These are phyloP conservation scores for Osmerus eperlanus DNA, from an alignment of 2,113 vertebrate species.

Conservation along the genomic window DNA sequence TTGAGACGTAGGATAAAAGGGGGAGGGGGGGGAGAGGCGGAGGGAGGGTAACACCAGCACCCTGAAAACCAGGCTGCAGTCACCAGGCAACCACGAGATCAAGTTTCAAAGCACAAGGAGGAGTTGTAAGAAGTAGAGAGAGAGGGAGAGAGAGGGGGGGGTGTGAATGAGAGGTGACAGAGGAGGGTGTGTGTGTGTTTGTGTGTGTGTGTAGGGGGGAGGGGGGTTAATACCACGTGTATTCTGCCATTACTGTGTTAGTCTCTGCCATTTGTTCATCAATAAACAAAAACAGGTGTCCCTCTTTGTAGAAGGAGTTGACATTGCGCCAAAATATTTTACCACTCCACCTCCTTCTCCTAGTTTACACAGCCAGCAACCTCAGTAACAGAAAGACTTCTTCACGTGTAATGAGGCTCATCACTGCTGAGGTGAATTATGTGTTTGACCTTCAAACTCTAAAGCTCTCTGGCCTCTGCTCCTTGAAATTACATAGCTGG, in stretches of 20 bases:
- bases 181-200: slow-evolving; percentile 20
- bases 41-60: slow-evolving; percentile 43
- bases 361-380: slow-evolving; percentile 23
- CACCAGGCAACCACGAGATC: slow-evolving; percentile 72
- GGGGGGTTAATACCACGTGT: slow-evolving; percentile 15
- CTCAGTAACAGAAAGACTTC: slow-evolving; percentile 43
- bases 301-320: not conserved
- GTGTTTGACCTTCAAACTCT: slow-evolving; percentile 28
- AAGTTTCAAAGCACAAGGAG: slow-evolving; percentile 72
- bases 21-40: slow-evolving; percentile 14
- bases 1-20: slow-evolving; percentile 63
- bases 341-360: slow-evolving; percentile 22
- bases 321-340: not conserved
- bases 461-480: slow-evolving; percentile 10
- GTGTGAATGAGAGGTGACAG: slow-evolving; percentile 18
- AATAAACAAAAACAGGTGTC: slow-evolving; percentile 27
- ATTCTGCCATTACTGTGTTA: slow-evolving; percentile 25
- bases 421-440: slow-evolving; percentile 48
- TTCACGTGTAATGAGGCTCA: slow-evolving; percentile 36
- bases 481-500: slow-evolving; percentile 18
- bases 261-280: slow-evolving; percentile 12
- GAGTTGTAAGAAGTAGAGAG: slow-evolving; percentile 61
- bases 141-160: slow-evolving; percentile 17
- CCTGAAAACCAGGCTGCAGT: slow-evolving; percentile 62
- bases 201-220: slow-evolving; percentile 19